These are phyloP conservation scores for Dexiosoma caninum DNA, from an alignment of 2,888 invertebrate species.

Conservation along the genomic window DNA sequence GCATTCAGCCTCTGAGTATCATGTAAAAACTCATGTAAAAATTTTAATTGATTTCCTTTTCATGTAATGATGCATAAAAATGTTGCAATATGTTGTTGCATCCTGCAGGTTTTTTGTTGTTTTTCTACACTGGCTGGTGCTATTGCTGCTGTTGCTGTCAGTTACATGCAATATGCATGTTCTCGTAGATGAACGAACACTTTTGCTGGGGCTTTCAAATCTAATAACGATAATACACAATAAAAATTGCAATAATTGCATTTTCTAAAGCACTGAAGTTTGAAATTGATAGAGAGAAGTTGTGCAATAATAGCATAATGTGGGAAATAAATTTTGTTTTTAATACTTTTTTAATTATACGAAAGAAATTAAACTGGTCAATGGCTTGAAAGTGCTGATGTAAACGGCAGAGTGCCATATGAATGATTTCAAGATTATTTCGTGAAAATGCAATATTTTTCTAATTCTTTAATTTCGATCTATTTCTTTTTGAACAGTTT, in stretches of 20 bases:
- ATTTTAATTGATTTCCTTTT: slow-evolving; percentile 59
- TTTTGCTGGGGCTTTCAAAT: neutral
- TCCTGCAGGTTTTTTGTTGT: slow-evolving; percentile 6
- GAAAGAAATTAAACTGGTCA: neutral
- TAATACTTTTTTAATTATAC: neutral
- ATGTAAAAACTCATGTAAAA: slow-evolving; percentile 38
- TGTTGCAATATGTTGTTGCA: slow-evolving; percentile 53
- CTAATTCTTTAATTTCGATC: no score
- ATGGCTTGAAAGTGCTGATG: no score
- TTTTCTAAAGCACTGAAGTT: slow-evolving; percentile 58
- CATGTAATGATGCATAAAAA: slow-evolving; percentile 52
- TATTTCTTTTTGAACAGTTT: no score
- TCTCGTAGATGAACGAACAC: slow-evolving; percentile 6
- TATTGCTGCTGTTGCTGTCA: neutral
- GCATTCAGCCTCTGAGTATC: neutral
- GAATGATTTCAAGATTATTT: no score
- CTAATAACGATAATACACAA: slow-evolving; percentile 40
- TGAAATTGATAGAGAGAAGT: slow-evolving; percentile 49
- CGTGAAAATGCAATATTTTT: no score
- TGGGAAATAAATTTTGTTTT: neutral
- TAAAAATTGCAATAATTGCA: slow-evolving; percentile 58
- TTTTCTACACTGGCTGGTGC: neutral
- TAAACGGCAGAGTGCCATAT: no score
- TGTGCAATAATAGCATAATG: slow-evolving; percentile 19
- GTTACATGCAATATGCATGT: slow-evolving; percentile 22